phyloP scores from a whole-genome alignment of 2,888 invertebrate genomes.

The Meghimatium bilineatum region DNA sequence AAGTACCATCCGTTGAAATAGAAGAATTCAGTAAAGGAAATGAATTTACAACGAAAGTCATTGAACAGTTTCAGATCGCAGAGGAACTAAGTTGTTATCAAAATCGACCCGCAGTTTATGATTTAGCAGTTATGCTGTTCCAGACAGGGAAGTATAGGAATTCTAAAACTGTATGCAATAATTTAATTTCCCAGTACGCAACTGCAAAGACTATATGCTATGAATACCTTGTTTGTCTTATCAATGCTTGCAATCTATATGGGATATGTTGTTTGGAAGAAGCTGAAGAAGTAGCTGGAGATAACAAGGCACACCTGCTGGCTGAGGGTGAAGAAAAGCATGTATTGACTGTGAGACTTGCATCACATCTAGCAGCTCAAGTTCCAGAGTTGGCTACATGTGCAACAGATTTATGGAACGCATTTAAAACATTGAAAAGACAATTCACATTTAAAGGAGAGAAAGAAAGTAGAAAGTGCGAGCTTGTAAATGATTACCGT shows the following conservation, averaged over 20 bases:
- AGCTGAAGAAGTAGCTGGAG: neutral
- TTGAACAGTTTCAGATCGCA: neutral
- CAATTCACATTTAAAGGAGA: neutral
- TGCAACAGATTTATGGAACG: slow-evolving; percentile 10
- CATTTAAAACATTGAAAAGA: neutral
- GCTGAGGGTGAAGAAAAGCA: neutral
- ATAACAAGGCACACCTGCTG: neutral
- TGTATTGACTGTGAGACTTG: neutral
- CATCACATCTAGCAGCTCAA: neutral
- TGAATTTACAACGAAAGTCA: neutral
- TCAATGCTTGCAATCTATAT: slow-evolving; percentile 1
- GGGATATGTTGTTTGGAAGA: neutral
- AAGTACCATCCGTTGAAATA: neutral
- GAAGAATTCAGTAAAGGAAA: neutral
- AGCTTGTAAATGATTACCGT: neutral
- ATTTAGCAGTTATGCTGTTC: neutral
- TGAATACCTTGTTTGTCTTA: neutral
- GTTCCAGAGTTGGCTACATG: neutral
- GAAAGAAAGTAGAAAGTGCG: neutral
- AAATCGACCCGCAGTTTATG: slow-evolving; percentile 4
- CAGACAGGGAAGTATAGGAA: neutral
- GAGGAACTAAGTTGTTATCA: neutral
- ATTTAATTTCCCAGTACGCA: neutral
- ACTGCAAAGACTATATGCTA: too few species aligned
- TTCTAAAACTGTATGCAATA: neutral